phyloP scores from a whole-genome alignment of 2,888 invertebrate genomes.

The Heliconius aoede region DNA sequence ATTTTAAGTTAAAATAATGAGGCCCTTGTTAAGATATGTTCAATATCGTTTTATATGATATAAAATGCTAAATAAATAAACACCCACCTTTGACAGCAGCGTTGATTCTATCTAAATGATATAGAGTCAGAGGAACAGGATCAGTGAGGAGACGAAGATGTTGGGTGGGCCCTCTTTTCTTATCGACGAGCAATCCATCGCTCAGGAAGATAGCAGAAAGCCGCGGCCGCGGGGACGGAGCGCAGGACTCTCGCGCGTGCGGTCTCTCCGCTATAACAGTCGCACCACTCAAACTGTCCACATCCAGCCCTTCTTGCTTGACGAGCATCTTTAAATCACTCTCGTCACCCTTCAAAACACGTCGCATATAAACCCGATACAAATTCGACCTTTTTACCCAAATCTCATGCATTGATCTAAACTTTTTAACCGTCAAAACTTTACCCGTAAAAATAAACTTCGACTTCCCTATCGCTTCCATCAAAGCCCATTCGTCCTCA shows the following conservation, averaged over 20 bases:
- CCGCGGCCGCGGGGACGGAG: constrained; percentile 74
- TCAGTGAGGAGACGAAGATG: constrained; percentile 72
- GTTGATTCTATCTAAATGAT: constrained; percentile 80
- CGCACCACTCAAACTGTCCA: constrained; percentile 71
- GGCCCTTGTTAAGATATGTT: constrained; percentile 1
- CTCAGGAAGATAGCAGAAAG: constrained; percentile 79
- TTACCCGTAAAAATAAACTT: constrained; percentile 81
- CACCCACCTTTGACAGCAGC: constrained; percentile 81
- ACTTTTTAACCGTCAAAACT: constrained; percentile 76
- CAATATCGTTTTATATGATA: neutral
- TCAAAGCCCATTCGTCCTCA: constrained; percentile 79
- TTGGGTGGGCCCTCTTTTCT: constrained; percentile 63
- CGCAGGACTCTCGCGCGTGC: constrained; percentile 68
- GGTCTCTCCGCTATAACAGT: constrained; percentile 69
- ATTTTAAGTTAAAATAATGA: constrained; percentile 4
- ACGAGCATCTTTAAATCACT: constrained; percentile 68
- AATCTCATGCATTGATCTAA: constrained; percentile 61
- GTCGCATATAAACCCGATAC: constrained; percentile 75
- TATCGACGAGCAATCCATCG: constrained; percentile 62
- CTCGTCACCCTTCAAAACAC: constrained; percentile 76
- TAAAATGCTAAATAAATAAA: constrained; percentile 12
- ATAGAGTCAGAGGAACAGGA: constrained; percentile 81
- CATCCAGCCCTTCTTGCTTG: constrained; percentile 65
- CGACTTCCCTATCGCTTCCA: constrained; percentile 79
- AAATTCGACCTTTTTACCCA: constrained; percentile 71